phyloP scores from a whole-genome alignment of 2,113 vertebrate genomes.

The Plecturocebus donacophilus region DNA sequence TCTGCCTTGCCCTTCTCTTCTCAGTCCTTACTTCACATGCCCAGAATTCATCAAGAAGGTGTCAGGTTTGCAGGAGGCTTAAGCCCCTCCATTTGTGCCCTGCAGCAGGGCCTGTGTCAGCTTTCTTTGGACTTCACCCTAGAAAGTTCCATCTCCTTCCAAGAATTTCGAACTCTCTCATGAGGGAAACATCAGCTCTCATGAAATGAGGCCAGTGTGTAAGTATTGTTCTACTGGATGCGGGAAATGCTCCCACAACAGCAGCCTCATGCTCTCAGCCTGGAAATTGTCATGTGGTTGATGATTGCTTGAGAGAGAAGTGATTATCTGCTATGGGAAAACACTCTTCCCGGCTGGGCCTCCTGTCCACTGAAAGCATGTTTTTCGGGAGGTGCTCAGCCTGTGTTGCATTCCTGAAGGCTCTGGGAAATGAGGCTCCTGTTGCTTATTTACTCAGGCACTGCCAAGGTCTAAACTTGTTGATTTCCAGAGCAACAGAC shows the following conservation, averaged over 20 bases:
- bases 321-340: background rate
- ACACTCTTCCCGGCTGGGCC: background rate
- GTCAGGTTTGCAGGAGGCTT: background rate
- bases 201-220: background rate
- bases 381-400: background rate
- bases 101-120: background rate
- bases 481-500: background rate
- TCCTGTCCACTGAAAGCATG: background rate
- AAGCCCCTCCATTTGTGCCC: background rate
- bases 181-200: background rate
- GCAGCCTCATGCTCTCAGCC: background rate
- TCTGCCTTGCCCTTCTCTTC: background rate
- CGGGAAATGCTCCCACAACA: background rate
- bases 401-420: background rate
- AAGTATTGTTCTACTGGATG: background rate
- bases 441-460: background rate
- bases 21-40: background rate
- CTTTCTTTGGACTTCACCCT: background rate
- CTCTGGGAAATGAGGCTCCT: background rate
- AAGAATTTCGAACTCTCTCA: background rate
- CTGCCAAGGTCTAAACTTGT: background rate
- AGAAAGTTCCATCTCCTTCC: background rate
- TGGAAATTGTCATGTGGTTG: background rate
- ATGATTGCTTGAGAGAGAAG: slow-evolving; percentile 16
- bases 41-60: background rate